phyloP scores from a whole-genome alignment of 2,888 invertebrate genomes.

The Noctua janthe region DNA sequence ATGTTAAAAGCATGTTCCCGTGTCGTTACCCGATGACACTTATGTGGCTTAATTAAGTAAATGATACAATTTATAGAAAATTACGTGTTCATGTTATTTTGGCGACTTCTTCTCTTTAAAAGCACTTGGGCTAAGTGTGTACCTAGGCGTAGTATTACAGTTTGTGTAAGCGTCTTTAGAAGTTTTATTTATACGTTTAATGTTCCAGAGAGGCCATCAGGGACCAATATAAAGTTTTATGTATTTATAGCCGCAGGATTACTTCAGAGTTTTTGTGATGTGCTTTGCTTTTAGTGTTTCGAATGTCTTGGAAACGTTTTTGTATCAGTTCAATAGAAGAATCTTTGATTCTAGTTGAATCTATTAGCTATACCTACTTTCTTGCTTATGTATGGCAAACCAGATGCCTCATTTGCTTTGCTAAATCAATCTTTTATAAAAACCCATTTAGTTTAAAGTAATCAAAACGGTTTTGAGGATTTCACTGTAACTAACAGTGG shows the following conservation, averaged over 20 bases:
- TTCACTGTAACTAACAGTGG: conserved; percentile 45
- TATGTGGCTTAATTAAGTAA: conserved; percentile 75
- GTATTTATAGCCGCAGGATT: conserved; percentile 31
- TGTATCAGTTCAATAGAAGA: background rate
- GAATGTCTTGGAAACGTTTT: conserved; percentile 6
- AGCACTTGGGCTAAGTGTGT: conserved; percentile 27
- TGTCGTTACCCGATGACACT: conserved; percentile 59
- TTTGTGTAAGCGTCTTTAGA: conserved; percentile 11
- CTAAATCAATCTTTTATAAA: background rate
- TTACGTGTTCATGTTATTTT: conserved; percentile 49
- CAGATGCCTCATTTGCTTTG: background rate
- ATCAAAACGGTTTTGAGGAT: conserved; percentile 35
- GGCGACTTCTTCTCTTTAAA: conserved; percentile 26
- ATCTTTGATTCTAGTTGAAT: background rate
- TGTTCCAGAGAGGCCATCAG: conserved; percentile 30
- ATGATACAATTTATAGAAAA: conserved; percentile 68
- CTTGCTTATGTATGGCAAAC: too few species aligned
- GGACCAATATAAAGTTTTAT: conserved; percentile 47
- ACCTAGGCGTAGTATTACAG: conserved; percentile 15
- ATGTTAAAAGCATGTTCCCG: conserved; percentile 68
- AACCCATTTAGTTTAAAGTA: conserved; percentile 11
- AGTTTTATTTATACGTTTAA: conserved; percentile 45
- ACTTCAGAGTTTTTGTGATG: conserved; percentile 16
- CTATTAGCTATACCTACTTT: background rate
- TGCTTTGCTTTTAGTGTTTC: conserved; percentile 29